Percentiles rank a stretch among this genome's conserved stretches.
These are phyloP conservation scores for Calliphora vicina DNA, from an alignment of 1,140 invertebrate species.

Conservation along the genomic window DNA sequence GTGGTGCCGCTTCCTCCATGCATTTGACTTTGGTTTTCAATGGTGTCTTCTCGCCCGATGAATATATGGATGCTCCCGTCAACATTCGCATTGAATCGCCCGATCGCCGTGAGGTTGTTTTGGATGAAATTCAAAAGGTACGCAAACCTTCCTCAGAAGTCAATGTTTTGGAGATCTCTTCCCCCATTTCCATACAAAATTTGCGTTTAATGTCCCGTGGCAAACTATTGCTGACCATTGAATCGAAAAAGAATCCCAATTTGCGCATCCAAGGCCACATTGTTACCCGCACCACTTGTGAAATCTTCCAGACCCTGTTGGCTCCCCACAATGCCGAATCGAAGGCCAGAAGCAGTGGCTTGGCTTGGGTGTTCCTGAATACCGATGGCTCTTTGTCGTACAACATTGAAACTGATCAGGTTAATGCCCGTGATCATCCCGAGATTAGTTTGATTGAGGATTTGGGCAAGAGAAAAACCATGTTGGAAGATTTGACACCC, in stretches of 20 bases:
- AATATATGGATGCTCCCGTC: slow-evolving; percentile 72
- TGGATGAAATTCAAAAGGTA: slow-evolving; percentile 71
- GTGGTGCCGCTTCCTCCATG: slow-evolving; percentile 78
- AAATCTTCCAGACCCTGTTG: slow-evolving; percentile 79
- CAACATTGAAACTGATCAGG: slow-evolving; percentile 69
- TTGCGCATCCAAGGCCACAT: slow-evolving; percentile 73
- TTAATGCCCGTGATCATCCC: slow-evolving; percentile 67
- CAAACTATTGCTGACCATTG: slow-evolving; percentile 72
- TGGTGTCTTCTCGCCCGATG: slow-evolving; percentile 75
- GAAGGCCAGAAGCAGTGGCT: slow-evolving; percentile 66
- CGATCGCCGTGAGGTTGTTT: slow-evolving; percentile 74
- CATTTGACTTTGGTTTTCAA: slow-evolving; percentile 85
- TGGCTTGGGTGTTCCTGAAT: slow-evolving; percentile 83
- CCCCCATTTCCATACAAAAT: slow-evolving; percentile 75
- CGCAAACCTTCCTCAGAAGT: slow-evolving; percentile 77
- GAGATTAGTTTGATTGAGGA: slow-evolving; percentile 77
- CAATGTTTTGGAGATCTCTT: slow-evolving; percentile 77
- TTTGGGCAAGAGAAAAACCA: slow-evolving; percentile 72
- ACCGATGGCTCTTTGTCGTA: slow-evolving; percentile 77
- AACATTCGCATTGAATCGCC: slow-evolving; percentile 74
- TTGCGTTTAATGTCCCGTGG: slow-evolving; percentile 76
- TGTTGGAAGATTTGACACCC: slow-evolving; percentile 75
- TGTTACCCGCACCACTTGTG: slow-evolving; percentile 76
- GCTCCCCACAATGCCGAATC: slow-evolving; percentile 64
- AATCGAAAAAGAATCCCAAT: slow-evolving; percentile 71